Evolutionary conservation across 2,888 invertebrate species (phyloP).

Genomic region (Kryphioiulus occultus): DNA sequence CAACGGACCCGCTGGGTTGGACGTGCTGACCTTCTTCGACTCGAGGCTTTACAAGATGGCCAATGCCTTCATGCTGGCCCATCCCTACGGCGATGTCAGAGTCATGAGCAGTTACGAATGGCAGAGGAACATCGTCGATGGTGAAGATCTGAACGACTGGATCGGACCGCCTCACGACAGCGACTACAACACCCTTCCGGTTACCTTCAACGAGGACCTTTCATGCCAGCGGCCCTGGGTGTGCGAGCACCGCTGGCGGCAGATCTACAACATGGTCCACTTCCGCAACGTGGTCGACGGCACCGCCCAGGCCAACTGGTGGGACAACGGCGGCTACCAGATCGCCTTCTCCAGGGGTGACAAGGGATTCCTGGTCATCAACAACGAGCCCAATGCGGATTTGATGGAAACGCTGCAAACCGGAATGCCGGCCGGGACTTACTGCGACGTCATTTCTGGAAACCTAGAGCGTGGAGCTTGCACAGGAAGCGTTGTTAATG

Average conservation of each 20-base stretch:
- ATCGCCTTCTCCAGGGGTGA: slow-evolving; percentile 61
- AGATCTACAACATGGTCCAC: slow-evolving; percentile 73
- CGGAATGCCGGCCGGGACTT: slow-evolving; percentile 71
- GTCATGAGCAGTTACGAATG: slow-evolving; percentile 88
- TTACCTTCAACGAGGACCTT: slow-evolving; percentile 71
- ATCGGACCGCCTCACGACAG: slow-evolving; percentile 74
- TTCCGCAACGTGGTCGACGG: slow-evolving; percentile 60
- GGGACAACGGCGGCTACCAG: slow-evolving; percentile 59
- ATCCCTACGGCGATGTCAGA: slow-evolving; percentile 79
- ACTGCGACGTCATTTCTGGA: slow-evolving; percentile 87
- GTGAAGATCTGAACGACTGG: slow-evolving; percentile 55
- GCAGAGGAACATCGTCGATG: slow-evolving; percentile 60
- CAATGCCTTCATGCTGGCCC: slow-evolving; percentile 85
- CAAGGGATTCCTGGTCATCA: slow-evolving; percentile 62
- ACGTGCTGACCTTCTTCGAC: slow-evolving; percentile 74
- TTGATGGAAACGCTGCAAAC: slow-evolving; percentile 59
- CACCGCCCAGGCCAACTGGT: slow-evolving; percentile 58
- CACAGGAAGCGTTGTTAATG: slow-evolving; percentile 72
- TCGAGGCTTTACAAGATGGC: slow-evolving; percentile 77
- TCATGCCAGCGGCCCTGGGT: slow-evolving; percentile 75
- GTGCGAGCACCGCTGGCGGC: slow-evolving; percentile 86
- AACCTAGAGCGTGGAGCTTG: slow-evolving; percentile 68
- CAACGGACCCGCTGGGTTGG: slow-evolving; percentile 69
- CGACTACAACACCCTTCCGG: slow-evolving; percentile 71
- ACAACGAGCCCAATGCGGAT: slow-evolving; percentile 57